These are phyloP conservation scores for Lepidothrix coronata DNA, from an alignment of 2,113 vertebrate species.

Conservation along the genomic window DNA sequence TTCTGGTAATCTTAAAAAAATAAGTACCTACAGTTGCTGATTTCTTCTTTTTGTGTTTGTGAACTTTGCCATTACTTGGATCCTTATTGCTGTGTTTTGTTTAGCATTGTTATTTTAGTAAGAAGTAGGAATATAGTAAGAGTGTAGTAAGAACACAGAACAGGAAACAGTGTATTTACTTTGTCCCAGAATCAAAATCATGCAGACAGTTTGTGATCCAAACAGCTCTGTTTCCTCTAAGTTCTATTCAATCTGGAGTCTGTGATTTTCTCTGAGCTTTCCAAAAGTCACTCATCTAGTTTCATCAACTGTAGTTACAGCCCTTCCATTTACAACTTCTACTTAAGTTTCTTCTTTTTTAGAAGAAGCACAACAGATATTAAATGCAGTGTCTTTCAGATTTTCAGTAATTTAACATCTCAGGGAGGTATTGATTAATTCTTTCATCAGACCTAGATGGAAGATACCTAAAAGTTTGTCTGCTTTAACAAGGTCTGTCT, in stretches of 20 bases:
- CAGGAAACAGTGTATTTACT: neutral
- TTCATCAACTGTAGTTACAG: neutral
- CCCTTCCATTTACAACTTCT: neutral
- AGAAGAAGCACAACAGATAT: neutral
- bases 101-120: neutral
- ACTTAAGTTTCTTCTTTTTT: neutral
- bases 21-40: neutral
- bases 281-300: neutral
- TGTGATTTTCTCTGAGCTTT: neutral
- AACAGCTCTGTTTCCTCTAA: neutral
- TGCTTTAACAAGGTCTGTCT: neutral
- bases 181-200: neutral
- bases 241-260: neutral
- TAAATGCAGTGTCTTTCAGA: neutral
- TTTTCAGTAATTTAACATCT: neutral
- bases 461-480: neutral
- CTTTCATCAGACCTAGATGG: neutral
- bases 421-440: neutral
- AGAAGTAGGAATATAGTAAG: neutral
- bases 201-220: neutral
- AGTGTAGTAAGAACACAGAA: neutral
- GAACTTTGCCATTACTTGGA: neutral
- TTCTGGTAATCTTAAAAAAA: neutral
- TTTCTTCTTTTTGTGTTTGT: neutral
- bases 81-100: neutral